phyloP scores from a whole-genome alignment of 2,888 invertebrate species.

The Hypena proboscidalis region DNA sequence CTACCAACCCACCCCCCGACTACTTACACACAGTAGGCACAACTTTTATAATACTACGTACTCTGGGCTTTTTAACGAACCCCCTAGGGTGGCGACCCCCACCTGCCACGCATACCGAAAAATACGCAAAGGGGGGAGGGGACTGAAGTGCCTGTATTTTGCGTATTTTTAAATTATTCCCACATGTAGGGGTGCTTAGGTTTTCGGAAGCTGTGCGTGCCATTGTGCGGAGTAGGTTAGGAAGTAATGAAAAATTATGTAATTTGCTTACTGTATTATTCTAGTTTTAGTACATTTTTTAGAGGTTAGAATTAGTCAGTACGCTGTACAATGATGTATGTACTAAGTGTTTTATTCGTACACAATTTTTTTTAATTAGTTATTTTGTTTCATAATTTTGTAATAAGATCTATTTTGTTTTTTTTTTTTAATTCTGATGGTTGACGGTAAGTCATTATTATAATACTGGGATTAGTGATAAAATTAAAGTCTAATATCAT shows the following conservation, averaged over 20 bases:
- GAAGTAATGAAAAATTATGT: conserved; percentile 17
- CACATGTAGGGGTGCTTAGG: conserved; percentile 79
- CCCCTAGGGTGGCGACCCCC: conserved; percentile 67
- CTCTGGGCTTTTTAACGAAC: conserved; percentile 85
- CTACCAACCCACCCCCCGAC: conserved; percentile 60
- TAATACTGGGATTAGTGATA: no score
- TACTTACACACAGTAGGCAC: conserved; percentile 85
- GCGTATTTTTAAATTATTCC: conserved; percentile 84
- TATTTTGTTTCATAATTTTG: no score
- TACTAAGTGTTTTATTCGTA: no score
- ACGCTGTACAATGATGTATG: no score
- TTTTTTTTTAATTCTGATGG: no score
- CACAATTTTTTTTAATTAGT: no score
- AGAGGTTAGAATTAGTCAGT: no score
- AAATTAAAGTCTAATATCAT: no score
- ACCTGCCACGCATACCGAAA: conserved; percentile 86
- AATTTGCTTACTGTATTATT: neutral
- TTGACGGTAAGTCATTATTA: no score
- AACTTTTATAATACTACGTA: conserved; percentile 86
- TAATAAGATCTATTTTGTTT: no score
- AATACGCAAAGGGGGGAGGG: conserved; percentile 77
- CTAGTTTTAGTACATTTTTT: neutral
- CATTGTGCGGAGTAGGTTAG: conserved; percentile 24
- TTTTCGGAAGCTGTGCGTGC: conserved; percentile 53
- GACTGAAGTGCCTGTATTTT: conserved; percentile 83